These are phyloP conservation scores for Argyresthia albistria DNA, from an alignment of 2,888 invertebrate species.

Conservation along the genomic window DNA sequence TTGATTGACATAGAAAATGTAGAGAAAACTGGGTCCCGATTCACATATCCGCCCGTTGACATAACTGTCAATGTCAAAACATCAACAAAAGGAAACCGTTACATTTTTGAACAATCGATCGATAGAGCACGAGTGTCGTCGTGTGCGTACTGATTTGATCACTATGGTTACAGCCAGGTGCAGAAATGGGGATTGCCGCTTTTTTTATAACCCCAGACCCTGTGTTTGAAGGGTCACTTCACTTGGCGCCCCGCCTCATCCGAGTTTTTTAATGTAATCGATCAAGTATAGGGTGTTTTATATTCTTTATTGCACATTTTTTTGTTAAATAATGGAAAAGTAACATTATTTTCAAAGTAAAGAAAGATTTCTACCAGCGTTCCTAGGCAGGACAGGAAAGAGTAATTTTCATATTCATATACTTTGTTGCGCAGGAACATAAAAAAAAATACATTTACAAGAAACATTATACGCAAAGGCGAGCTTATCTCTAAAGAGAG, in stretches of 20 bases:
- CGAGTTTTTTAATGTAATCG: conserved; percentile 18
- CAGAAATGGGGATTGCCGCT: conserved; percentile 26
- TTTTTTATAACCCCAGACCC: conserved; percentile 28
- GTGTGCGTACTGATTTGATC: conserved; percentile 66
- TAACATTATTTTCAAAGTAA: too few species aligned
- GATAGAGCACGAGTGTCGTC: conserved; percentile 32
- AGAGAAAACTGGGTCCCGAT: too few species aligned
- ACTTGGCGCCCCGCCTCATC: conserved; percentile 29
- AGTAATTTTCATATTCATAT: too few species aligned
- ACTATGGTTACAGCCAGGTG: conserved; percentile 69
- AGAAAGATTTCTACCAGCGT: too few species aligned
- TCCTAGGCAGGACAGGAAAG: too few species aligned
- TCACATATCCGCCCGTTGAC: not conserved
- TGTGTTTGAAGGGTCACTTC: conserved; percentile 31
- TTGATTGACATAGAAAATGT: too few species aligned
- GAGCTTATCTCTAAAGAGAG: too few species aligned
- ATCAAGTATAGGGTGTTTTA: conserved; percentile 30
- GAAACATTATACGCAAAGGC: too few species aligned
- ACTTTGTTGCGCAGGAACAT: too few species aligned
- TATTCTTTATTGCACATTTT: too few species aligned
- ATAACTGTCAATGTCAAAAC: conserved; percentile 18
- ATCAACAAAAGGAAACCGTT: conserved; percentile 43
- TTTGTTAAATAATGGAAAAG: too few species aligned
- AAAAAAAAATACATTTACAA: too few species aligned
- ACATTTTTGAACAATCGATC: conserved; percentile 28